Conservation (phyloP, 2,888 invertebrate genomes). For the Tromatobia lineatoria region DNA sequence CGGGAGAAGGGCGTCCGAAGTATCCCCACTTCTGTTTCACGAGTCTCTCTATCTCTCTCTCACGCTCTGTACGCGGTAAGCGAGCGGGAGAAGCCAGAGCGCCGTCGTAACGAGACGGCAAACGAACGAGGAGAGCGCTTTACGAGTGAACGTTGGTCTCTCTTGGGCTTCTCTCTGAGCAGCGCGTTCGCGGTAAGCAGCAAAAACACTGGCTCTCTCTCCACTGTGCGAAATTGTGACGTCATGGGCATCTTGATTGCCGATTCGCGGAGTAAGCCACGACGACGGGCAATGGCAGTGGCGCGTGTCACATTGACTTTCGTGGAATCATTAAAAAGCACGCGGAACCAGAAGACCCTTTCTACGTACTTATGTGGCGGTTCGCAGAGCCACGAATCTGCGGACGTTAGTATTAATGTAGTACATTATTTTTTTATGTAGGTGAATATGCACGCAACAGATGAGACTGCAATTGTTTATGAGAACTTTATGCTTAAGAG, state of each 20-base stretch:
- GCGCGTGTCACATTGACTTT: conserved; percentile 54
- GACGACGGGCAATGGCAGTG: conserved; percentile 68
- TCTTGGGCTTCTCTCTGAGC: not conserved
- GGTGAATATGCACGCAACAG: not conserved
- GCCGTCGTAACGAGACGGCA: not conserved
- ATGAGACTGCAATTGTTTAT: too few species aligned
- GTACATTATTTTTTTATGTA: conserved; percentile 5
- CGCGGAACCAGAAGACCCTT: conserved; percentile 74
- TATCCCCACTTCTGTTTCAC: conserved; percentile 49
- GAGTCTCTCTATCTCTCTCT: not conserved
- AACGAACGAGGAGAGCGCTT: not conserved
- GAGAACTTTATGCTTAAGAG: too few species aligned
- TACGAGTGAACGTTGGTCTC: not conserved
- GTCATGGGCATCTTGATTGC: conserved; percentile 80
- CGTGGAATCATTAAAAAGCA: conserved; percentile 71
- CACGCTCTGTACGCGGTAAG: not conserved
- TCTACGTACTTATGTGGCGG: conserved; percentile 69
- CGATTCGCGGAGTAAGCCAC: conserved; percentile 77
- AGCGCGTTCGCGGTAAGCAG: not conserved
- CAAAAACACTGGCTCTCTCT: not conserved
- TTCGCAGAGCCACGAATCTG: not conserved
- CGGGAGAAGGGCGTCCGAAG: conserved; percentile 33
- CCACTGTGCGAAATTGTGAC: conserved; percentile 71
- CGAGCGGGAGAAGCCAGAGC: conserved; percentile 13
- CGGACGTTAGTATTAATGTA: too few species aligned